phyloP scores from a whole-genome alignment of 2,113 vertebrate species.

The Ondatra zibethicus region DNA sequence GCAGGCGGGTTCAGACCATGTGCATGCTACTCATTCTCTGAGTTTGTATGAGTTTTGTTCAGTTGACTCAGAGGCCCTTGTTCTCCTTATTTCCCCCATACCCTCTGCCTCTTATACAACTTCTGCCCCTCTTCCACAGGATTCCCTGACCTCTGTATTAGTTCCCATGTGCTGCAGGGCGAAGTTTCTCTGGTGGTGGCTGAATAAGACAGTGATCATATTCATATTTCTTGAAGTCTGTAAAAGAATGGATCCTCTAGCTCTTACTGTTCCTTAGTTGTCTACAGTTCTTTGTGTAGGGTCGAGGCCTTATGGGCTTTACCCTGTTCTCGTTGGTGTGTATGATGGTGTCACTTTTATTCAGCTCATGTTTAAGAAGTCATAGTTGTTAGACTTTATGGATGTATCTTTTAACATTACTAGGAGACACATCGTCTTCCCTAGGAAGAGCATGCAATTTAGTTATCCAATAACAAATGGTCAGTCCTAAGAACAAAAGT shows the following conservation, averaged over 20 bases:
- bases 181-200: neutral
- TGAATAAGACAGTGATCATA: neutral
- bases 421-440: too few species aligned
- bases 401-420: too few species aligned
- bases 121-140: neutral
- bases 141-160: neutral
- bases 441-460: too few species aligned
- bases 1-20: neutral
- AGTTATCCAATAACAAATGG: too few species aligned
- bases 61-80: neutral
- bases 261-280: neutral
- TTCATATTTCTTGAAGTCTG: neutral
- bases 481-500: too few species aligned
- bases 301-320: neutral
- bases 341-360: too few species aligned
- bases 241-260: neutral
- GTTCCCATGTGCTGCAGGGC: neutral
- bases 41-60: neutral
- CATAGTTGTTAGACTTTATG: too few species aligned
- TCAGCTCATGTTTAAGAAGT: too few species aligned
- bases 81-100: neutral
- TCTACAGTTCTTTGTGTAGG: neutral
- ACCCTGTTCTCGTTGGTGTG: neutral
- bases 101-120: neutral
- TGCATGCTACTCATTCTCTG: neutral